Evolutionary conservation across 2,113 vertebrate species (phyloP).

Genomic region (Hippopotamus amphibius): DNA sequence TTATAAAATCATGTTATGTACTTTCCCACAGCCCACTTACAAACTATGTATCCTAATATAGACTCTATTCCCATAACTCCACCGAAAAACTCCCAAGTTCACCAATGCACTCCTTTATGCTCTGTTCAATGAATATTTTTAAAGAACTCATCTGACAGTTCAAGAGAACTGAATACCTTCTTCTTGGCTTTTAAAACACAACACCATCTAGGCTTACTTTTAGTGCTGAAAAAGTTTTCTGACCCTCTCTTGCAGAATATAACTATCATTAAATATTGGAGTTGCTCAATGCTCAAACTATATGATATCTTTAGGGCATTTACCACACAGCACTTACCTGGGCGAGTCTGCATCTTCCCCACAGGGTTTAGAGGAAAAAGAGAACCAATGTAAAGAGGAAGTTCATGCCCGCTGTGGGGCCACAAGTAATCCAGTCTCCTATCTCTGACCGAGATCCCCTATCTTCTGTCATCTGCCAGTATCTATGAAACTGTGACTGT

Average conservation of each 20-base stretch:
- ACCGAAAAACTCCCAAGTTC: neutral
- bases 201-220: neutral
- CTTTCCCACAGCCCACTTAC: neutral
- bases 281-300: neutral
- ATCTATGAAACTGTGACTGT: neutral
- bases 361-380: neutral
- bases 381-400: neutral
- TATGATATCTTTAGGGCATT: neutral
- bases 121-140: neutral
- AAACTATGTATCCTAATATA: neutral
- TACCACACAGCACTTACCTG: neutral
- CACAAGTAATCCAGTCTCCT: neutral
- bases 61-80: neutral
- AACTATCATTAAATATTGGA: neutral
- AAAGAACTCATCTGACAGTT: neutral
- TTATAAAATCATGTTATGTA: neutral
- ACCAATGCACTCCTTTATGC: neutral
- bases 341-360: accelerated
- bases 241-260: neutral
- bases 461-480: neutral
- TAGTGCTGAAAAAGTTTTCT: neutral
- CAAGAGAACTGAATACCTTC: neutral
- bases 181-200: neutral
- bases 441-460: neutral
- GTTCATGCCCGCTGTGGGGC: accelerated